Conservation (phyloP, 2,797 vertebrate genomes). For the Mycteria americana region DNA sequence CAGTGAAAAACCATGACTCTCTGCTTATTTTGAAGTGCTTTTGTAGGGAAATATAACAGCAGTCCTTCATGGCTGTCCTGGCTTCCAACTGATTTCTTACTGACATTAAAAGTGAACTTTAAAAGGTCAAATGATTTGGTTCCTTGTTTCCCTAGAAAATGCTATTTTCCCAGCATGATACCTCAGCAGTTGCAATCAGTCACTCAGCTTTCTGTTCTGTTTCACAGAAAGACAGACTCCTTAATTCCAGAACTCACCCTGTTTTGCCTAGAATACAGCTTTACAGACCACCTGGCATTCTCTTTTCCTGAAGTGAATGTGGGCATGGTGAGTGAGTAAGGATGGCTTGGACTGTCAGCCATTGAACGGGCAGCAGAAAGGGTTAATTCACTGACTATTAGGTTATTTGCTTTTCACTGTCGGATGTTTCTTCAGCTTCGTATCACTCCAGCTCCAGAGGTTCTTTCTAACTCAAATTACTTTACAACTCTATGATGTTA, state of each 20-base stretch:
- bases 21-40: background rate
- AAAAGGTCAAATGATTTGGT: slow-evolving; percentile 11
- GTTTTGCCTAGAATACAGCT: background rate
- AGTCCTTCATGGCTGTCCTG: background rate
- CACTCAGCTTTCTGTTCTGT: background rate
- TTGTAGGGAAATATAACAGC: background rate
- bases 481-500: background rate
- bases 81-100: background rate
- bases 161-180: background rate
- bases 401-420: background rate
- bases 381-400: background rate
- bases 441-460: background rate
- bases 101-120: slow-evolving; percentile 11
- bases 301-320: background rate
- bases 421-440: background rate
- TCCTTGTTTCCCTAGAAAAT: slow-evolving; percentile 32
- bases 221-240: background rate
- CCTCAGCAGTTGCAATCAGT: background rate
- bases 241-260: background rate
- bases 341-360: background rate
- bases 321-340: background rate
- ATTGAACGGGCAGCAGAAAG: background rate
- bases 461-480: background rate
- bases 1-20: background rate
- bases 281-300: background rate